These are phyloP conservation scores for Aythya baeri DNA, from an alignment of 2,113 vertebrate species.

Conservation along the genomic window DNA sequence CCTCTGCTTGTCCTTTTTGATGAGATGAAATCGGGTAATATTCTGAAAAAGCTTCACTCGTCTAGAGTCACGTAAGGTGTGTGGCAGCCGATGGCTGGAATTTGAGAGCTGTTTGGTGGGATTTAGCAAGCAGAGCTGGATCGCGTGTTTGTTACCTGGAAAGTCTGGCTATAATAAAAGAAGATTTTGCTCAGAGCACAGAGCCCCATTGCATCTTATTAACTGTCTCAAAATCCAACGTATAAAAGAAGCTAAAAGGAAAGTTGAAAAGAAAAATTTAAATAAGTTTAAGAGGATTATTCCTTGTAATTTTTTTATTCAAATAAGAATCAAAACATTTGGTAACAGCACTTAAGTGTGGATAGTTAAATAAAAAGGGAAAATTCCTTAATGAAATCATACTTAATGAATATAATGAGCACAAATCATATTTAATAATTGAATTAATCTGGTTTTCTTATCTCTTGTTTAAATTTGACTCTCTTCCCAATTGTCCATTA, in stretches of 20 bases:
- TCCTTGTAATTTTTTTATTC: neutral
- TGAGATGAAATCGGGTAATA: neutral
- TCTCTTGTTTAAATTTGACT: neutral
- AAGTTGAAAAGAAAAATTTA: neutral
- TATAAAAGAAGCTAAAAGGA: neutral
- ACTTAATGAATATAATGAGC: neutral
- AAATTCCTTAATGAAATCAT: neutral
- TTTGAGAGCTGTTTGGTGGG: fast-evolving
- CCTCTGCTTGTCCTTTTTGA: neutral
- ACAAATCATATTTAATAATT: neutral
- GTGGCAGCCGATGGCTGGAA: neutral
- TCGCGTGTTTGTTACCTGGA: neutral
- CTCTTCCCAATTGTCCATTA: neutral
- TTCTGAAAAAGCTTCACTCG: neutral
- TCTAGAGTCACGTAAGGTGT: too few species aligned
- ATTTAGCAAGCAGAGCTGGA: neutral
- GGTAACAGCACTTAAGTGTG: neutral
- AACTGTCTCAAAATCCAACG: neutral
- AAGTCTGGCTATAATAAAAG: neutral
- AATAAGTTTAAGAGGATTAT: neutral
- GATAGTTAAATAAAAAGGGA: neutral
- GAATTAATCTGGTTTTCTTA: neutral
- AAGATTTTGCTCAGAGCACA: neutral
- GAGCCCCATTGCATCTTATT: neutral
- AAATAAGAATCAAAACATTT: neutral